These are phyloP conservation scores for Equus quagga DNA, from an alignment of 2,113 vertebrate species.

Conservation along the genomic window DNA sequence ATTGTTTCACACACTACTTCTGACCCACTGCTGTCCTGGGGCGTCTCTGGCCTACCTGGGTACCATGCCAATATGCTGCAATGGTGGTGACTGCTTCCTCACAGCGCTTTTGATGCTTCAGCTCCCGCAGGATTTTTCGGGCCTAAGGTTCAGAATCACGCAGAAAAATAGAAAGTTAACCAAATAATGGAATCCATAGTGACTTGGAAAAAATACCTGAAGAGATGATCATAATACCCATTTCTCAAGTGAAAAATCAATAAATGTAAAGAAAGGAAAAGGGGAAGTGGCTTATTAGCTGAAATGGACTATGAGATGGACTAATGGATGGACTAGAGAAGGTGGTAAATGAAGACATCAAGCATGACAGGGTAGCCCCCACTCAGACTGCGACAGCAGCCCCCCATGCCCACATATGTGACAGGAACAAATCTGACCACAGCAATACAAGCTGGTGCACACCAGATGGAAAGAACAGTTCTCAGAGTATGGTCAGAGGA, in stretches of 20 bases:
- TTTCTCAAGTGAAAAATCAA: neutral
- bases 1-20: neutral
- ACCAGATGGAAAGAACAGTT: neutral
- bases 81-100: conserved; percentile 95
- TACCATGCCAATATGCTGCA: conserved; percentile 96
- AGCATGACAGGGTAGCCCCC: rapidly evolving
- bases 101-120: conserved; percentile 97
- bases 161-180: neutral
- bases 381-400: neutral
- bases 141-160: conserved; percentile 86
- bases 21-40: neutral
- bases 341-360: rapidly evolving
- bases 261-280: neutral
- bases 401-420: rapidly evolving
- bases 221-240: rapidly evolving
- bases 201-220: neutral
- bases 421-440: neutral
- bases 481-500: neutral
- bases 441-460: neutral
- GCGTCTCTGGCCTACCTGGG: conserved; percentile 90
- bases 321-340: neutral
- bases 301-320: too few species aligned
- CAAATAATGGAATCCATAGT: neutral
- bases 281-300: neutral
- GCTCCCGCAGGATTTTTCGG: conserved; percentile 94